Base-by-base conservation (phyloP, 2,113 vertebrate species). In the Pluvialis apricaria region DNA sequence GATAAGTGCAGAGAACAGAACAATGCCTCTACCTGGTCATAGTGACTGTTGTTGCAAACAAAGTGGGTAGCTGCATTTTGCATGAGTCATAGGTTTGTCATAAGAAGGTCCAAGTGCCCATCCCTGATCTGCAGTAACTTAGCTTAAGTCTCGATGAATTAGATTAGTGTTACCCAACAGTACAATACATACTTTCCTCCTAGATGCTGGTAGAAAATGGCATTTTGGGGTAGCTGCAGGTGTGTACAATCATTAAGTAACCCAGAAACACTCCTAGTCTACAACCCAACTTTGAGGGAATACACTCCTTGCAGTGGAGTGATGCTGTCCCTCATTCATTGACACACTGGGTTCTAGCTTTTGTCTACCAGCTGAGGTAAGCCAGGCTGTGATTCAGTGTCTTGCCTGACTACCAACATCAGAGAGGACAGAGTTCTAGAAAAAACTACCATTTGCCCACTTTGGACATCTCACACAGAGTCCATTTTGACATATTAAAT, bases 61-160 rank as follows among this genome's bases (percentile, higher is more conserved):
- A 90, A 82, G 58, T 15, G 32, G 42, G 58, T 38, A 87, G 60
- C 78, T 88, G 73, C 51, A 58, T 70, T 89, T 58, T 85, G 58
- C 49, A 73, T 94, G 92, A 91, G 78, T 94, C 91, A 95, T 25
- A 20, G 25, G 25, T 92, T 95, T 82, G 44, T 73, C 78, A 58
- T 47, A 73, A 80, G 45, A 60, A 55, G 16, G 62, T 69, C 36
- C 40, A 75, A 80, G 19, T 31, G 75, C 78, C 70, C 78, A 88
- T 91, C 87, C 86, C 84, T 62, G 65, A 80, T 72, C 19, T 45
- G 68, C 13, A 78, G 40, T 49, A 85, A 82, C 11, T 82, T 61
- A 57, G 52, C 18, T 55, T 80, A 76, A 90, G 52, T 82, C 58
- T 82, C 3, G 2, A 5, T 38, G 52, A 92, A 64, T 68, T 92